These are phyloP conservation scores for Globodera rostochiensis DNA, from an alignment of 1,140 invertebrate genomes.

Conservation along the genomic window DNA sequence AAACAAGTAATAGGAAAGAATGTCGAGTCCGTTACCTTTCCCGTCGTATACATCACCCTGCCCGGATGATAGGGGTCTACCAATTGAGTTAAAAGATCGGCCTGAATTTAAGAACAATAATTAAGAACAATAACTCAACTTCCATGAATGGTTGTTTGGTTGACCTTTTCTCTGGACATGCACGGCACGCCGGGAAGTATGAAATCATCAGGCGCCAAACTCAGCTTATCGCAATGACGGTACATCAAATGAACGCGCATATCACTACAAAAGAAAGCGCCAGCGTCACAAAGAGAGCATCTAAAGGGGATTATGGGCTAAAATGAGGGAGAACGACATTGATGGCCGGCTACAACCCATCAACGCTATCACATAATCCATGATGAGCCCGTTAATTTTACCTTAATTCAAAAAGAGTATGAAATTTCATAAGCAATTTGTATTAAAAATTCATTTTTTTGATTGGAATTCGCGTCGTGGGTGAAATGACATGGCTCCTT, in stretches of 20 bases:
- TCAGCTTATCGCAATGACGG: slow-evolving; percentile 41
- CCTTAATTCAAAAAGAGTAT: too few species aligned
- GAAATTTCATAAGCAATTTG: not conserved
- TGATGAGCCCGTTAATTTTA: too few species aligned
- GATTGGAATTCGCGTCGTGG: too few species aligned
- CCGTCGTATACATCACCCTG: slow-evolving; percentile 43
- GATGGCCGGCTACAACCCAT: not conserved
- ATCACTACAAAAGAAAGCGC: slow-evolving; percentile 41
- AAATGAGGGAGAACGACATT: not conserved
- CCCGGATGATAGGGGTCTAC: slow-evolving; percentile 43
- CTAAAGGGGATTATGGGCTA: slow-evolving; percentile 4
- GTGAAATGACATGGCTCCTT: too few species aligned
- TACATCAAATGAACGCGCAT: slow-evolving; percentile 46
- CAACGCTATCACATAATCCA: too few species aligned
- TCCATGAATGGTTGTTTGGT: not conserved
- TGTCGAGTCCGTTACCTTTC: slow-evolving; percentile 29
- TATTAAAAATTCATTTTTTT: not conserved
- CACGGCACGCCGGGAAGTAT: slow-evolving; percentile 36
- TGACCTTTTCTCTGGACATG: slow-evolving; percentile 45
- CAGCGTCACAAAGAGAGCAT: slow-evolving; percentile 40
- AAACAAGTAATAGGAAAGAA: slow-evolving; percentile 5
- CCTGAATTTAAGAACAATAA: slow-evolving; percentile 30
- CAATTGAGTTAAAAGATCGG: slow-evolving; percentile 36
- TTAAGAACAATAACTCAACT: too few species aligned
- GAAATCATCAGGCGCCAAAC: slow-evolving; percentile 44